A percentile compares a stretch with the other conserved stretches of the same genome.
phyloP scores from a whole-genome alignment of 2,113 vertebrate species.

The Egretta garzetta region DNA sequence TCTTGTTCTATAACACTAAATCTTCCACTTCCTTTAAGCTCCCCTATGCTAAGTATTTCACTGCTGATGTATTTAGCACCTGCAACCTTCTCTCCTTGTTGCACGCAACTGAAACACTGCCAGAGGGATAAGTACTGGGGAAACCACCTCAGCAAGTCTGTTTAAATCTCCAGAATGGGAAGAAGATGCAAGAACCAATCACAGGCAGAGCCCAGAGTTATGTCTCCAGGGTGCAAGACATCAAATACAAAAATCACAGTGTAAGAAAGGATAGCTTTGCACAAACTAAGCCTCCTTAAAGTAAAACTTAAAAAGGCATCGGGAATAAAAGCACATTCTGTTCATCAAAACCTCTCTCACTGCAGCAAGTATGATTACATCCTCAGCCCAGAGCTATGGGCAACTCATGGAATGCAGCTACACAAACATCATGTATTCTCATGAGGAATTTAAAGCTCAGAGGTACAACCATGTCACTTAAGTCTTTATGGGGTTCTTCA shows the following conservation, averaged over 20 bases:
- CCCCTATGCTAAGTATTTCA: background rate
- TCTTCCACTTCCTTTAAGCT: background rate
- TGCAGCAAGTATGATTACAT: background rate
- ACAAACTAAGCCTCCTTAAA: background rate
- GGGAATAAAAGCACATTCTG: background rate
- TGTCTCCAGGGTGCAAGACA: background rate
- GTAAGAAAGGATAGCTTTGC: background rate
- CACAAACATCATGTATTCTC: background rate
- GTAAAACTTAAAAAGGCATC: background rate
- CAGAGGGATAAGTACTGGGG: background rate
- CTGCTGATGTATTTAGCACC: background rate
- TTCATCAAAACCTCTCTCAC: background rate
- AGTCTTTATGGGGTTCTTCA: background rate
- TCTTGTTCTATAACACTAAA: background rate
- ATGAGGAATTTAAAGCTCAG: background rate
- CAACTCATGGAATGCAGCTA: background rate
- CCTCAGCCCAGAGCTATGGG: background rate
- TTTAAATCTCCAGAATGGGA: background rate
- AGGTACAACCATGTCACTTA: background rate
- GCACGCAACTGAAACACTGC: background rate
- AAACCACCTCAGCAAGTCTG: background rate
- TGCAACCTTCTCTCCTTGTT: background rate
- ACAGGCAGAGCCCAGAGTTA: background rate
- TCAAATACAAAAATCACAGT: background rate
- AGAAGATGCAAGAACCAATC: background rate